Evolutionary conservation across 2,888 invertebrate species (phyloP).

Genomic region (Tetropium fuscum): DNA sequence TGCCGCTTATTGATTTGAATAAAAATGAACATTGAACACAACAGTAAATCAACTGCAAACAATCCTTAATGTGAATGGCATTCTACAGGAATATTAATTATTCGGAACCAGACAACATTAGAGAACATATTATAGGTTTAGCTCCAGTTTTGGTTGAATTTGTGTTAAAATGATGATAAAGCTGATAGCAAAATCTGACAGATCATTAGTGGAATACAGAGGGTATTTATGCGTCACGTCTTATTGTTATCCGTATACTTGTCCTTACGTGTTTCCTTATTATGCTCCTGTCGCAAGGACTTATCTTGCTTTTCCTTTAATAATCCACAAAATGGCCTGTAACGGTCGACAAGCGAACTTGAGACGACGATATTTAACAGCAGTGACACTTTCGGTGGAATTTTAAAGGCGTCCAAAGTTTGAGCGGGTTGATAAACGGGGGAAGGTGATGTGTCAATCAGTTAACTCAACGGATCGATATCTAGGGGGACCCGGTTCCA

Average conservation of each 20-base stretch:
- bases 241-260: slow-evolving; percentile 24
- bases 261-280: slow-evolving; percentile 24
- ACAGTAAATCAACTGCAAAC: too few species aligned
- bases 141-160: slow-evolving; percentile 7
- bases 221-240: slow-evolving; percentile 28
- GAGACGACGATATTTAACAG: neutral
- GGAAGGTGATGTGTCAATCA: too few species aligned
- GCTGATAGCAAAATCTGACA: slow-evolving; percentile 1
- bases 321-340: slow-evolving; percentile 20
- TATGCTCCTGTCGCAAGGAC: slow-evolving; percentile 22
- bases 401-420: neutral
- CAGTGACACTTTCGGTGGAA: slow-evolving; percentile 10
- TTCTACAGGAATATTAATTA: neutral
- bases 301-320: slow-evolving; percentile 24
- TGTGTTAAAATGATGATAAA: slow-evolving; percentile 2
- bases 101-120: neutral
- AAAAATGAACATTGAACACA: too few species aligned
- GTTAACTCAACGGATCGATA: too few species aligned
- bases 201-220: slow-evolving; percentile 10
- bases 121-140: neutral
- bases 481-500: too few species aligned
- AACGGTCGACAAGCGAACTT: slow-evolving; percentile 17
- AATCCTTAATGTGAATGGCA: too few species aligned
- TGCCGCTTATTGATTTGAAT: too few species aligned
- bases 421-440: too few species aligned